Evolutionary conservation across 2,888 invertebrate species (phyloP).

Genomic region (Unio delphinus): DNA sequence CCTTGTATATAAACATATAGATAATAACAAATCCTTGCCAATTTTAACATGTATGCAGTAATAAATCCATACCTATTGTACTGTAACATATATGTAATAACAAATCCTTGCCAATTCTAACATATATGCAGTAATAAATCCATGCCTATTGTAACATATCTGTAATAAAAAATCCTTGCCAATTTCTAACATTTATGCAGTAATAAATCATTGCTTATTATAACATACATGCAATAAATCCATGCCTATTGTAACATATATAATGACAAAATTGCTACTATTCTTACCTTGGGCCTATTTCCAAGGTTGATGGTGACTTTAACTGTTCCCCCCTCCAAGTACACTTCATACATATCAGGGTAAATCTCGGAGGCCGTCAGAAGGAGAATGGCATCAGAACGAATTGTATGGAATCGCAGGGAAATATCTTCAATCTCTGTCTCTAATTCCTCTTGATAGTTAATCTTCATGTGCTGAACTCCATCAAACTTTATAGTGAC

Average conservation of each 20-base stretch:
- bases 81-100: too few relatives aligned
- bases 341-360: conserved; percentile 88
- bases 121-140: too few relatives aligned
- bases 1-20: too few relatives aligned
- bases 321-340: conserved; percentile 87
- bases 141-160: too few relatives aligned
- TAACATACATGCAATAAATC: too few relatives aligned
- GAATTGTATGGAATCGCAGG: conserved; percentile 87
- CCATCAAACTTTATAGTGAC: conserved; percentile 91
- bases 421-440: conserved; percentile 91
- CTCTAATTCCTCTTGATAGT: conserved; percentile 79
- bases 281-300: conserved; percentile 84
- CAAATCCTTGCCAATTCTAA: too few relatives aligned
- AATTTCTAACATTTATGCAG: too few relatives aligned
- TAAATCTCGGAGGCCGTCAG: conserved; percentile 82
- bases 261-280: not conserved
- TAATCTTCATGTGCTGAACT: conserved; percentile 87
- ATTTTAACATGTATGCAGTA: too few relatives aligned
- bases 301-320: conserved; percentile 87
- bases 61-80: too few relatives aligned
- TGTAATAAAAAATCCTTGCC: too few relatives aligned
- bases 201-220: too few relatives aligned
- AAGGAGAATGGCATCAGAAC: conserved; percentile 78
- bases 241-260: not conserved
- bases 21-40: too few relatives aligned